phyloP scores from a whole-genome alignment of 2,113 vertebrate species.

The Elgaria multicarinata region DNA sequence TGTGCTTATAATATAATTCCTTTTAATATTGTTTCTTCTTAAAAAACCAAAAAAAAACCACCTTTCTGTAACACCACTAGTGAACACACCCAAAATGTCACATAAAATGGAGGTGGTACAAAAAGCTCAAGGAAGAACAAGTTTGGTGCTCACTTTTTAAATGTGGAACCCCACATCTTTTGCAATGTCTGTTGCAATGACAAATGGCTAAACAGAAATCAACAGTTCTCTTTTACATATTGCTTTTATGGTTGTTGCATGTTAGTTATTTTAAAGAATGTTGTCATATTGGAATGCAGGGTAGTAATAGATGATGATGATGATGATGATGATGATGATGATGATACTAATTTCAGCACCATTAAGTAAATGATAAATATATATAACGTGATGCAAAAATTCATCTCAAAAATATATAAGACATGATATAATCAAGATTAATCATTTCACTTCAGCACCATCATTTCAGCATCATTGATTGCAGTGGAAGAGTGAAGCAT shows the following conservation, averaged over 20 bases:
- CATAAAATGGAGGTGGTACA: not conserved
- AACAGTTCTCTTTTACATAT: not conserved
- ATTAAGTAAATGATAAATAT: not conserved
- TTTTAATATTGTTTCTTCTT: not conserved
- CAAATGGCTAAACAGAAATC: not conserved
- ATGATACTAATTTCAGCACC: not conserved
- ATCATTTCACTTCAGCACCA: too few relatives aligned
- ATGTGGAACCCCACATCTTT: not conserved
- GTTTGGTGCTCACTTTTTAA: not conserved
- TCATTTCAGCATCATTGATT: too few relatives aligned
- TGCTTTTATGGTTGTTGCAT: not conserved
- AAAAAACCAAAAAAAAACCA: too few relatives aligned
- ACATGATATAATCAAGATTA: not conserved
- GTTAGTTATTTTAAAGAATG: not conserved
- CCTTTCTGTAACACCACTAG: not conserved
- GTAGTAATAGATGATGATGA: not conserved
- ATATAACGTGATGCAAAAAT: not conserved
- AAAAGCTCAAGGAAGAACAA: not conserved
- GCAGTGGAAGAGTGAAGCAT: not conserved
- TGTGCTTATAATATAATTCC: not conserved
- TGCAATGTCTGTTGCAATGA: not conserved
- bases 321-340: too few relatives aligned
- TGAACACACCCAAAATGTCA: not conserved
- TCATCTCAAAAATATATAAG: not conserved
- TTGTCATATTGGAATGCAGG: not conserved